A percentile compares a stretch with the other conserved stretches of the same genome.
Evolutionary conservation across 2,113 vertebrate species (phyloP).

Genomic region (Tetrax tetrax): DNA sequence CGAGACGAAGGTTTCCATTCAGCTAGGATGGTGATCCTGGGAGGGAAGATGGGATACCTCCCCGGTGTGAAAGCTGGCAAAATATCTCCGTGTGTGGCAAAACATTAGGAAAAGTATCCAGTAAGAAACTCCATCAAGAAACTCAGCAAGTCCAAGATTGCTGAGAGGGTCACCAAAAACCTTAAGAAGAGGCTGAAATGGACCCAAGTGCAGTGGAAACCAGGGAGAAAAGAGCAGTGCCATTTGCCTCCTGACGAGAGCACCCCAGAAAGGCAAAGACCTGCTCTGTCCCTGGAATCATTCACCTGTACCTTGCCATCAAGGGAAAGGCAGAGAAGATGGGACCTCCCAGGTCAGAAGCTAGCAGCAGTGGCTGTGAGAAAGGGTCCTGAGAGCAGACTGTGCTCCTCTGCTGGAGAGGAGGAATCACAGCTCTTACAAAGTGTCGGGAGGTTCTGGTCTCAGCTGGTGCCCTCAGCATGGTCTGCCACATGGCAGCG

Average conservation of each 20-base stretch:
- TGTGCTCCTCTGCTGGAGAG: neutral
- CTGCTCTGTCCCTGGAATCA: neutral
- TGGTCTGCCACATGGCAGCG: accelerated
- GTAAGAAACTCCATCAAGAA: neutral
- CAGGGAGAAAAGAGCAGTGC: neutral
- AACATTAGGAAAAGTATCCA: neutral
- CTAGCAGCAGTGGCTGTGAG: neutral
- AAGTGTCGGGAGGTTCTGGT: neutral
- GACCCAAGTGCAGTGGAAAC: neutral
- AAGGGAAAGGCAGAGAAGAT: no score
- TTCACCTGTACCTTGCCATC: neutral
- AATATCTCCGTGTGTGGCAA: accelerated
- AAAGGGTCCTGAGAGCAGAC: neutral
- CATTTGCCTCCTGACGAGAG: neutral
- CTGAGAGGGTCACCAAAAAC: neutral
- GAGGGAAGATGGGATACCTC: neutral
- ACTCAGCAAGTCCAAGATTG: neutral
- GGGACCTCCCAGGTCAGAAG: neutral
- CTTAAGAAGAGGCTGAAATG: neutral
- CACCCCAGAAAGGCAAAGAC: neutral
- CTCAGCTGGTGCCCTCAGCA: neutral
- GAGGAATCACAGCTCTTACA: neutral
- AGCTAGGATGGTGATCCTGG: neutral
- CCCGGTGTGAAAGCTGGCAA: neutral
- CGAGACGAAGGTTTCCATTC: neutral